Evolutionary conservation across 2,113 vertebrate species (phyloP).

Genomic region (Oncorhynchus kisutch): DNA sequence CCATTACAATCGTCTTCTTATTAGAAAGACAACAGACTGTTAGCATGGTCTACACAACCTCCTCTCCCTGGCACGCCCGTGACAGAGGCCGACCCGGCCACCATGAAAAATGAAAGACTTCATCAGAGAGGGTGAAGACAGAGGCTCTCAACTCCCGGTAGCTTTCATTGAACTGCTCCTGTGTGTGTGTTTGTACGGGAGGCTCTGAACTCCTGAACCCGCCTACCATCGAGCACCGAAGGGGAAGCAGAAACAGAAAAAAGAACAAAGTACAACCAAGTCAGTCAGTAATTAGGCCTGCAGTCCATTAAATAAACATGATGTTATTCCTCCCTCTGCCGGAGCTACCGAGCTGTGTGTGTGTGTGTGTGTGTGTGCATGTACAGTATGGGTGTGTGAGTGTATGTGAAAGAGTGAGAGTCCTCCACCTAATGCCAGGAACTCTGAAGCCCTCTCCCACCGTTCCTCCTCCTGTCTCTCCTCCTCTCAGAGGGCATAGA

Average conservation of each 20-base stretch:
- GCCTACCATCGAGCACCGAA: constrained; percentile 38
- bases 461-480: not conserved
- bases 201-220: constrained; percentile 75
- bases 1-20: no score
- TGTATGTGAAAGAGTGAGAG: not conserved
- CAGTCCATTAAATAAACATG: constrained; percentile 73
- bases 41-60: not conserved
- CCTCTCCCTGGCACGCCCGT: not conserved
- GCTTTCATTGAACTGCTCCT: constrained; percentile 11
- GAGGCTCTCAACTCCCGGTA: not conserved
- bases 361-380: constrained; percentile 38
- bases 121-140: not conserved
- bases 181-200: constrained; percentile 25
- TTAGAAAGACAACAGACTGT: no score
- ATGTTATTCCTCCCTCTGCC: constrained; percentile 41
- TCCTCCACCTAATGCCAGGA: constrained; percentile 13
- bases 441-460: constrained; percentile 1
- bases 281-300: constrained; percentile 69
- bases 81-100: not conserved
- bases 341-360: constrained; percentile 26
- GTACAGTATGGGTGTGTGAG: constrained; percentile 35
- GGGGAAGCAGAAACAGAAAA: constrained; percentile 41
- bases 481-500: not conserved
- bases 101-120: not conserved
- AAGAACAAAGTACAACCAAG: constrained; percentile 44